A percentile compares a stretch with the other conserved stretches of the same genome.
phyloP scores from a whole-genome alignment of 2,888 invertebrate species.

The Reticulitermes lucifugus region DNA sequence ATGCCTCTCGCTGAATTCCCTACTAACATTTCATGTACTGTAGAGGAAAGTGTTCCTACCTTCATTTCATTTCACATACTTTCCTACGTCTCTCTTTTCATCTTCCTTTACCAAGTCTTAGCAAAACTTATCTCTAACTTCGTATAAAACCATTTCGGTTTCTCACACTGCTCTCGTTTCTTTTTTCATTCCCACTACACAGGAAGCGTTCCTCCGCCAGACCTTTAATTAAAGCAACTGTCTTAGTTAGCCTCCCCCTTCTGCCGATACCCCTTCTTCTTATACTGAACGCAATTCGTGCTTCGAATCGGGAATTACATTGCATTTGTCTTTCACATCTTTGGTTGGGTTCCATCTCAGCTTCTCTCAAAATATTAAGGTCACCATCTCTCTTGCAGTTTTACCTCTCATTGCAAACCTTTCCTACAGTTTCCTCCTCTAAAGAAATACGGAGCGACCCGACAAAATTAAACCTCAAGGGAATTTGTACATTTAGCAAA shows the following conservation, averaged over 20 bases:
- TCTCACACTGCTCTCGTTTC: constrained; percentile 6
- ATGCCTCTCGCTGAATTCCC: background rate
- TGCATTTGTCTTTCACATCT: constrained; percentile 37
- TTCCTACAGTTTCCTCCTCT: constrained; percentile 11
- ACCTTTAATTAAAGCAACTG: constrained; percentile 52
- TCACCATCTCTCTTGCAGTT: constrained; percentile 1
- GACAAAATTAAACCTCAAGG: constrained; percentile 7
- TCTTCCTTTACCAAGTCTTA: constrained; percentile 29
- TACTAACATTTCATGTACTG: constrained; percentile 4
- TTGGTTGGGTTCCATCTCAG: constrained; percentile 30
- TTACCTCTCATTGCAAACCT: constrained; percentile 28
- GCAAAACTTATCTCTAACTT: constrained; percentile 44
- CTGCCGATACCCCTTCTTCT: constrained; percentile 33
- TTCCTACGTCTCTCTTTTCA: background rate
- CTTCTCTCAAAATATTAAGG: constrained; percentile 41
- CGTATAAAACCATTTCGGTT: constrained; percentile 39
- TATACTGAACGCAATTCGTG: constrained; percentile 47
- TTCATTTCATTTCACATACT: constrained; percentile 40
- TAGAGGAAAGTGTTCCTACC: constrained; percentile 26
- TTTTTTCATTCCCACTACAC: constrained; percentile 31
- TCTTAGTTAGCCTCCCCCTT: constrained; percentile 49
- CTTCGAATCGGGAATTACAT: constrained; percentile 49
- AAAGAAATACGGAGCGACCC: background rate
- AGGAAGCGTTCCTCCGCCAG: constrained; percentile 31
- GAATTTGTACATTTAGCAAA: background rate